Conservation (phyloP, 1,140 invertebrate genomes). For the Drosophila rufa region DNA sequence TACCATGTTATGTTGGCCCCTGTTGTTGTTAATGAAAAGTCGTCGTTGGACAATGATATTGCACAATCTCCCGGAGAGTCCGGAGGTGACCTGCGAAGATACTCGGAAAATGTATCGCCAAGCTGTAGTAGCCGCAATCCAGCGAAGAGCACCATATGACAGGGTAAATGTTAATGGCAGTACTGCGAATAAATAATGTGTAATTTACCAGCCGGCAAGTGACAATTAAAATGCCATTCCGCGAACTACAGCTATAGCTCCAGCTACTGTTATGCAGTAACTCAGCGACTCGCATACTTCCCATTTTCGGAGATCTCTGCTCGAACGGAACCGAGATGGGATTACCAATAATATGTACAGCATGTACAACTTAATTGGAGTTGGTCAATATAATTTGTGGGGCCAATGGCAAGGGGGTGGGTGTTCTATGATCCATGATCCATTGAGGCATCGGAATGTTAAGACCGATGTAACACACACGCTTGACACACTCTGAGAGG, state of each 20-base stretch:
- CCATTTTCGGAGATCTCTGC: constrained; percentile 35
- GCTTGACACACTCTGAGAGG: background rate
- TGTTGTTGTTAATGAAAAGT: constrained; percentile 75
- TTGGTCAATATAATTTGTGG: constrained; percentile 28
- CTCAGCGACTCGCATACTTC: constrained; percentile 16
- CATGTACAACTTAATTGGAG: constrained; percentile 26
- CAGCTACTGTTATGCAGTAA: constrained; percentile 32
- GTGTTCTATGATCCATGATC: constrained; percentile 19
- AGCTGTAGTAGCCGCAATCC: constrained; percentile 15
- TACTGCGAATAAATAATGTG: constrained; percentile 59
- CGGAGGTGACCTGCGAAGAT: constrained; percentile 46
- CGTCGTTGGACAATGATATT: constrained; percentile 67
- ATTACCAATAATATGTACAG: constrained; percentile 29
- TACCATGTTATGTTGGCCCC: background rate
- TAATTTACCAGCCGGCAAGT: constrained; percentile 62
- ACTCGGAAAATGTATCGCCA: constrained; percentile 47
- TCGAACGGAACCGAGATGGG: constrained; percentile 26
- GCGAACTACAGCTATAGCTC: constrained; percentile 4
- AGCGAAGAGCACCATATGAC: constrained; percentile 51
- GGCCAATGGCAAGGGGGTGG: constrained; percentile 9
- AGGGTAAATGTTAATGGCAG: constrained; percentile 54
- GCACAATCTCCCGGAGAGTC: constrained; percentile 55
- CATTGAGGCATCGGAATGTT: constrained; percentile 13
- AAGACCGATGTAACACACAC: constrained; percentile 6
- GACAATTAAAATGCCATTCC: constrained; percentile 69